These are phyloP conservation scores for Charaxes varanes DNA, from an alignment of 1,140 invertebrate species.

Conservation along the genomic window DNA sequence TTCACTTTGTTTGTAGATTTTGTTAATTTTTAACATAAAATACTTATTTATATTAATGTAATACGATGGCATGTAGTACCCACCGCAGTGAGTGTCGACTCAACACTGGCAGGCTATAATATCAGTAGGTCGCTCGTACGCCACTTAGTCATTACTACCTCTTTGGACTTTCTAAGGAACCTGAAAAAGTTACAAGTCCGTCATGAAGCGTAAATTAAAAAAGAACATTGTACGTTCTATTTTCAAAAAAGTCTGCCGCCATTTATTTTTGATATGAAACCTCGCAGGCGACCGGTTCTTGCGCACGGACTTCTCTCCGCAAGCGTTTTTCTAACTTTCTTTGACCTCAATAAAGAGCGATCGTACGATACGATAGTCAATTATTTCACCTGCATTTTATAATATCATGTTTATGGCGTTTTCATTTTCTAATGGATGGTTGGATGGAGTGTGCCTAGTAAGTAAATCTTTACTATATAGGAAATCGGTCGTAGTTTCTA, in stretches of 20 bases:
- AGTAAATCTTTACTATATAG: background rate
- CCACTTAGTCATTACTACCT: slow-evolving; percentile 17
- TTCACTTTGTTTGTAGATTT: slow-evolving; percentile 3
- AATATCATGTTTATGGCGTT: slow-evolving; percentile 15
- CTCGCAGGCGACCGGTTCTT: slow-evolving; percentile 35
- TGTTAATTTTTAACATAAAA: no score
- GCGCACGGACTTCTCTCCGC: slow-evolving; percentile 41
- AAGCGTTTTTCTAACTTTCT: slow-evolving; percentile 62
- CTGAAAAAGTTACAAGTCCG: slow-evolving; percentile 20
- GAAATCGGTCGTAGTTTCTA: no score
- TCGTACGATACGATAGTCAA: slow-evolving; percentile 11
- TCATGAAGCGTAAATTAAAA: slow-evolving; percentile 12
- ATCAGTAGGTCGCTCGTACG: slow-evolving; percentile 18
- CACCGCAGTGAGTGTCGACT: slow-evolving; percentile 52
- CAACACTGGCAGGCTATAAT: slow-evolving; percentile 34
- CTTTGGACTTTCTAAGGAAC: slow-evolving; percentile 25
- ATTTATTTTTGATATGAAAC: slow-evolving; percentile 21
- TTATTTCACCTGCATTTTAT: slow-evolving; percentile 17
- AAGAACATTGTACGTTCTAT: slow-evolving; percentile 23
- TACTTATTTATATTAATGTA: slow-evolving; percentile 1
- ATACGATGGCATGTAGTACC: slow-evolving; percentile 30
- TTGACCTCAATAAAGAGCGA: slow-evolving; percentile 45
- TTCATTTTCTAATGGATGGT: slow-evolving; percentile 13
- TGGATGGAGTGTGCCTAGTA: slow-evolving; percentile 1
- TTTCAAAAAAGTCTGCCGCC: slow-evolving; percentile 26